Evolutionary conservation across 2,888 invertebrate genomes (phyloP).

Genomic region (Drosophila setosimentum): DNA sequence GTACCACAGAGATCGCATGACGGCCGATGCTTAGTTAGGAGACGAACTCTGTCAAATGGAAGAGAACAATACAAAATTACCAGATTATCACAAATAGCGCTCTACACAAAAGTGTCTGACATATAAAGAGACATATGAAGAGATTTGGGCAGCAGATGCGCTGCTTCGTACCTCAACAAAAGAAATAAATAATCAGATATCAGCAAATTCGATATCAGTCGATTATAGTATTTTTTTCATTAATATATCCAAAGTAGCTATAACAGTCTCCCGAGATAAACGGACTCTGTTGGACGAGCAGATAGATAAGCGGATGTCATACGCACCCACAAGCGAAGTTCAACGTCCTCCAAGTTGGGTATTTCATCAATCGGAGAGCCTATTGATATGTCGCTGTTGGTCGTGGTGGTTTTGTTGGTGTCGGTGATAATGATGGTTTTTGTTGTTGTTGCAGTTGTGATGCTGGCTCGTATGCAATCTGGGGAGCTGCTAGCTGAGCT

Average conservation of each 20-base stretch:
- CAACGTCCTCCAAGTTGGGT: constrained; percentile 59
- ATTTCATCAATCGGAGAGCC: constrained; percentile 49
- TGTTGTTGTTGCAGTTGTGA: not conserved
- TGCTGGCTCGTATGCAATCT: not conserved
- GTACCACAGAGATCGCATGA: constrained; percentile 38
- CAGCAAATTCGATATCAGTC: not conserved
- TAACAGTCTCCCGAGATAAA: not conserved
- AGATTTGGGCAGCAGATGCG: not conserved
- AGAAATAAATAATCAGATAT: not conserved
- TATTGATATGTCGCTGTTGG: not conserved
- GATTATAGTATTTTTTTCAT: not conserved
- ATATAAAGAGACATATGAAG: not conserved
- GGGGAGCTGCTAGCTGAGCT: constrained; percentile 11
- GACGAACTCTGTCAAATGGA: constrained; percentile 35
- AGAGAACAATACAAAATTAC: constrained; percentile 1
- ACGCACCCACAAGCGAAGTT: constrained; percentile 55
- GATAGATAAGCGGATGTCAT: not conserved
- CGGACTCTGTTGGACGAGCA: not conserved
- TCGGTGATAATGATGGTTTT: not conserved
- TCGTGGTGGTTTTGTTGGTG: not conserved
- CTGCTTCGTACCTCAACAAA: not conserved
- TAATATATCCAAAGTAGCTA: not conserved
- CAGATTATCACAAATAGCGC: not conserved
- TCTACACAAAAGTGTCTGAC: not conserved
- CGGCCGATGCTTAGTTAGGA: constrained; percentile 42